Base-by-base conservation (phyloP, 2,888 invertebrate species). In the Hypolimnas misippus region DNA sequence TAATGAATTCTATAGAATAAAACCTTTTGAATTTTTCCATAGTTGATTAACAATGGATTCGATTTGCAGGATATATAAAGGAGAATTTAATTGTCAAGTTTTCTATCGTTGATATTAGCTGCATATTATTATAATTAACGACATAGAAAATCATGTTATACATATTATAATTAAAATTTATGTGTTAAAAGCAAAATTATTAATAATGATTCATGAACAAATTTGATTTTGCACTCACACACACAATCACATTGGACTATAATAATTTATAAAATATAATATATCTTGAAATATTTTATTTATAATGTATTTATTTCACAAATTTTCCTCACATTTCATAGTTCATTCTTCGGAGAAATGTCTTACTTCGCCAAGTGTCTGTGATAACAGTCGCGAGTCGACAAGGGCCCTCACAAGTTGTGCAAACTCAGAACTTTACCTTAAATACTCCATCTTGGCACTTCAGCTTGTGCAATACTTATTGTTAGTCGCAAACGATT, bases 401-500 rank as follows among this genome's bases (percentile, higher is more conserved):
- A 46, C 46, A 46, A 46, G 46, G 46, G 21, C 12, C 21, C 21
- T 46, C 46, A 46, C 10, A n/a, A 46, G 46, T 25, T 46, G 21
- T 16, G 46, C 44, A 40, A 57, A 52, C 57, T 57, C 29, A 31
- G 29, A 56, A 19, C 38, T 62, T 62, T 35, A 46, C 46, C 44
- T 53, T 53, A 46, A 35, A 57, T 44, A 29, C 52, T 46, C 46
- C 52, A 53, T 57, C 62, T 62, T 52, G 40, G 44, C 38, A 53
- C 62, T 57, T 49, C 40, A 46, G 57, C 46, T 53, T 53, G 62
- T 49, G 52, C 33, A 57, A 42, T 25, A 25, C n/a, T n/a, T n/a
- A 25, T 25, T 25, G 42, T 42, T 42, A 42, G 17, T 42, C 16
- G 42, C 17, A 42, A 16, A 42, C 10, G 42, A 17, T 42, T 17